phyloP scores from a whole-genome alignment of 2,797 vertebrate species.

The Sebastolobus altivelis region DNA sequence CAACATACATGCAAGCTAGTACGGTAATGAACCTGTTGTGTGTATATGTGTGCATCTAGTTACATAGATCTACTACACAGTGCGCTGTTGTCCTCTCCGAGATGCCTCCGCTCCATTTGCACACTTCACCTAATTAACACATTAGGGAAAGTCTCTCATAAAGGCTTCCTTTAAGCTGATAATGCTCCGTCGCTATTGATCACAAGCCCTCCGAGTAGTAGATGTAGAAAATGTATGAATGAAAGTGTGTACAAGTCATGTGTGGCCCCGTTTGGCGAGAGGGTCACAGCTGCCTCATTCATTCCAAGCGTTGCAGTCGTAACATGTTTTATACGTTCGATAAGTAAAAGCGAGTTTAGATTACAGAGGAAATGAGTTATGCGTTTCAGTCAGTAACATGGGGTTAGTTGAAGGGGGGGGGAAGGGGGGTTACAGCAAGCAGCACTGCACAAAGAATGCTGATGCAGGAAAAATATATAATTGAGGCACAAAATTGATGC shows the following conservation, averaged over 20 bases:
- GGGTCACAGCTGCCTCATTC: conserved; percentile 76
- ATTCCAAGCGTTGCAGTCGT: conserved; percentile 75
- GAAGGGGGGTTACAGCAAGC: conserved; percentile 76
- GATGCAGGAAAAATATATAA: conserved; percentile 84
- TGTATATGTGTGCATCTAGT: conserved; percentile 78
- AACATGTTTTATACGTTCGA: conserved; percentile 67
- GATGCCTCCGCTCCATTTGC: conserved; percentile 54
- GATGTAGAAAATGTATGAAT: conserved; percentile 77
- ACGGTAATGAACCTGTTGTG: conserved; percentile 81
- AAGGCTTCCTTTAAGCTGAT: conserved; percentile 64
- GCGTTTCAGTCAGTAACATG: conserved; percentile 84
- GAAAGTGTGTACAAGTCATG: conserved; percentile 76
- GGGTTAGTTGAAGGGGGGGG: conserved; percentile 73
- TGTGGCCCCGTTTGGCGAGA: conserved; percentile 50
- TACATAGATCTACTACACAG: conserved; percentile 83
- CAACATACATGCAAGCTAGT: conserved; percentile 88
- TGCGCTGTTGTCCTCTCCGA: conserved; percentile 63
- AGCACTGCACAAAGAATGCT: conserved; percentile 82
- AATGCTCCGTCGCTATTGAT: conserved; percentile 52
- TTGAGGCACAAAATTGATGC: conserved; percentile 87
- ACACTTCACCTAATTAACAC: conserved; percentile 60
- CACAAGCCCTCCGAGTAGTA: conserved; percentile 73
- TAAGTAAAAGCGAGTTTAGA: conserved; percentile 80
- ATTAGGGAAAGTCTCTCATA: conserved; percentile 54
- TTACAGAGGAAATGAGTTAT: conserved; percentile 85